These are phyloP conservation scores for Drosophila persimilis DNA, from an alignment of 1,140 invertebrate genomes.

Conservation along the genomic window DNA sequence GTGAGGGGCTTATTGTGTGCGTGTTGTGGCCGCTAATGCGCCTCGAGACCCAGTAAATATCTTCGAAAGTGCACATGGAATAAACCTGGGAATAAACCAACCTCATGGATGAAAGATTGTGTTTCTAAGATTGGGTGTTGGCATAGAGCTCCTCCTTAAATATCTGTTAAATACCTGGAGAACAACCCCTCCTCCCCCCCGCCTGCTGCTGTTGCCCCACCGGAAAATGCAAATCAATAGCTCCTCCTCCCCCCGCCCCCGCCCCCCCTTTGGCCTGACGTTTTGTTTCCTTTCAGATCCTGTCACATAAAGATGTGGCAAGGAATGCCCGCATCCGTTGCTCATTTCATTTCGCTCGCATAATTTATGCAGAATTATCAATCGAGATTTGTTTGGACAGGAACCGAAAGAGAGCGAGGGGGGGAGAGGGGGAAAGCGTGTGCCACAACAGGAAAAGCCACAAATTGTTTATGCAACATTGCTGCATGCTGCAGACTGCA, in stretches of 20 bases:
- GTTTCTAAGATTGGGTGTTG: too few relatives aligned
- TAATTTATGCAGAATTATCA: conserved; percentile 77
- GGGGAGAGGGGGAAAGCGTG: conserved; percentile 32
- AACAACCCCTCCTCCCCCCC: too few relatives aligned
- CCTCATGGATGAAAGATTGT: too few relatives aligned
- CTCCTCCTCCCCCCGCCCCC: not conserved
- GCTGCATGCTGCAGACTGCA: conserved; percentile 22
- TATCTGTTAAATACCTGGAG: conserved; percentile 12
- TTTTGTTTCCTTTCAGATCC: conserved; percentile 43
- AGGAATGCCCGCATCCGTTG: conserved; percentile 63
- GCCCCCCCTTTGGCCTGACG: conserved; percentile 9
- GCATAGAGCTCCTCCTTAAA: not conserved
- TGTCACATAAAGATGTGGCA: conserved; percentile 50
- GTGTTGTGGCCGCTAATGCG: conserved; percentile 34
- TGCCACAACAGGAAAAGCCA: conserved; percentile 66
- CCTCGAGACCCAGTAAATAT: conserved; percentile 7
- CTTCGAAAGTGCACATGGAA: not conserved
- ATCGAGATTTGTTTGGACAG: conserved; percentile 75
- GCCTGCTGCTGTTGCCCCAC: conserved; percentile 2
- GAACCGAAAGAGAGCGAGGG: conserved; percentile 25
- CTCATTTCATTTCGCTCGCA: conserved; percentile 67
- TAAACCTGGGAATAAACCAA: too few relatives aligned
- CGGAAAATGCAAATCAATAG: conserved; percentile 67
- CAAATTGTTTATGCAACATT: conserved; percentile 68
- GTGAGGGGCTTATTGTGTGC: conserved; percentile 3